Conservation (phyloP, 1,140 invertebrate genomes). For the Teleopsis dalmanni region DNA sequence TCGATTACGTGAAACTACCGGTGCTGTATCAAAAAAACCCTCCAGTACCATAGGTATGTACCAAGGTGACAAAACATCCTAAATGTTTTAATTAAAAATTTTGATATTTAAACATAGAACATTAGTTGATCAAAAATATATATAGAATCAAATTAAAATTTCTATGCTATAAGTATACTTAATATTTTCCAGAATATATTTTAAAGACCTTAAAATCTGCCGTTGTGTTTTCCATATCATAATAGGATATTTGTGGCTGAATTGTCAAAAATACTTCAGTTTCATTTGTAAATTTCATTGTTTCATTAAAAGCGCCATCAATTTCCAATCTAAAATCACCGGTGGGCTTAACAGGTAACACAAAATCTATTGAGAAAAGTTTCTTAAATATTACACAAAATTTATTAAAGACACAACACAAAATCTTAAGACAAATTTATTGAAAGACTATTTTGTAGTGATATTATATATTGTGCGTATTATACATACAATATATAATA, state of each 20-base stretch:
- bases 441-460: not conserved
- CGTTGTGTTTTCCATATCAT: not conserved
- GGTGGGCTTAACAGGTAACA: slow-evolving; percentile 26
- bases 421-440: not conserved
- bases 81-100: not conserved
- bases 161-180: too few relatives aligned
- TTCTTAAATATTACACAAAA: not conserved
- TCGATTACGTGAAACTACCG: slow-evolving; percentile 23
- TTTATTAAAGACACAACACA: not conserved
- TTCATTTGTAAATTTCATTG: slow-evolving; percentile 4
- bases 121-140: not conserved
- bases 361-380: slow-evolving; percentile 28
- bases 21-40: slow-evolving; percentile 19
- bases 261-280: slow-evolving; percentile 23
- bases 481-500: too few relatives aligned
- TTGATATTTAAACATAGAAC: not conserved
- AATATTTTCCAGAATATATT: not conserved
- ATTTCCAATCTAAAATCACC: slow-evolving; percentile 34
- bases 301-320: slow-evolving; percentile 25
- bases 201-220: slow-evolving; percentile 4
- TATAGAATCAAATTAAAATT: not conserved
- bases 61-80: slow-evolving; percentile 33
- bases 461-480: not conserved
- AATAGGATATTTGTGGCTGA: slow-evolving; percentile 28
- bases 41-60: slow-evolving; percentile 20